These are phyloP conservation scores for Ophioninae sp. DNA, from an alignment of 2,888 invertebrate species.

Conservation along the genomic window DNA sequence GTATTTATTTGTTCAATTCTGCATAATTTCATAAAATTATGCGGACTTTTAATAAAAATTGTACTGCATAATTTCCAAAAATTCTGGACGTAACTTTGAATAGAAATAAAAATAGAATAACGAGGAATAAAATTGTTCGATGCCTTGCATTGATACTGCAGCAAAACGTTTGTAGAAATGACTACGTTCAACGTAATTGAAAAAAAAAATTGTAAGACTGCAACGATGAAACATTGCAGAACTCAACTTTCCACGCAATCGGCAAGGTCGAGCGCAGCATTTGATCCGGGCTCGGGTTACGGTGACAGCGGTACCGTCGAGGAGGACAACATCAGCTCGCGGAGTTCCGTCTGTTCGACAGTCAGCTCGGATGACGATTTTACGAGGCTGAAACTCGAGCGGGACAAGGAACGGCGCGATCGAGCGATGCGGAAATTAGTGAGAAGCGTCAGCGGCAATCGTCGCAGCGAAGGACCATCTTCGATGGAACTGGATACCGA, in stretches of 20 bases:
- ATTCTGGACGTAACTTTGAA: too few relatives aligned
- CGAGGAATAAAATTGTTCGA: too few relatives aligned
- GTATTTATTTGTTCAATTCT: too few relatives aligned
- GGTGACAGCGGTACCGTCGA: constrained; percentile 61
- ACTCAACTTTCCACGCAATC: constrained; percentile 70
- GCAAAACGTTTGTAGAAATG: background rate
- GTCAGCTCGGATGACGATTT: constrained; percentile 85
- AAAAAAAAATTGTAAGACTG: background rate
- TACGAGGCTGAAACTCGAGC: constrained; percentile 85
- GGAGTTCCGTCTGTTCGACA: constrained; percentile 67
- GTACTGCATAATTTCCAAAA: too few relatives aligned
- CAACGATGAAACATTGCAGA: constrained; percentile 60
- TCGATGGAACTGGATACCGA: constrained; percentile 69
- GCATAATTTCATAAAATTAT: too few relatives aligned
- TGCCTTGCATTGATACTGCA: too few relatives aligned
- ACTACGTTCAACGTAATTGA: background rate
- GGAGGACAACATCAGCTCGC: constrained; percentile 66
- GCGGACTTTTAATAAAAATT: too few relatives aligned
- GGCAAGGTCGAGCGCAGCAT: constrained; percentile 69
- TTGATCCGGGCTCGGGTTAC: constrained; percentile 67
- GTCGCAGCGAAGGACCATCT: constrained; percentile 56
- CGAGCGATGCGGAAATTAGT: constrained; percentile 85
- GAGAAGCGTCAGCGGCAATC: constrained; percentile 83
- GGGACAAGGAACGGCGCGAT: constrained; percentile 87
- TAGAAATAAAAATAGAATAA: too few relatives aligned